Percentiles rank a stretch among this genome's conserved stretches.
Evolutionary conservation across 2,888 invertebrate species (phyloP).

Genomic region (Coelinius sp.): DNA sequence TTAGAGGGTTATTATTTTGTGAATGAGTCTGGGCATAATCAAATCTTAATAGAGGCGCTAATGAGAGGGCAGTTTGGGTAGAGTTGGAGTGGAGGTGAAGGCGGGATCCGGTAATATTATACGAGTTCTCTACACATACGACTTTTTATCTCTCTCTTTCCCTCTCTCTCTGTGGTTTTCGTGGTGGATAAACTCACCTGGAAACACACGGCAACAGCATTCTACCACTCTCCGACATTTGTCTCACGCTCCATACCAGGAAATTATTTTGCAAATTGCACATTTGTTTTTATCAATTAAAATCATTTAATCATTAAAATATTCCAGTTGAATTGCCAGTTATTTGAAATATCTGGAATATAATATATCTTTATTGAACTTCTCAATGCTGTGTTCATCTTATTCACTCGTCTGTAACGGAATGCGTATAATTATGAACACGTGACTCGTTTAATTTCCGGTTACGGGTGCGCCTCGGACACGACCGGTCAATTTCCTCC

Average conservation of each 20-base stretch:
- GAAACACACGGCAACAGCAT: slow-evolving; percentile 48
- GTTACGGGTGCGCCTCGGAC: slow-evolving; percentile 47
- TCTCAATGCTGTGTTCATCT: slow-evolving; percentile 6
- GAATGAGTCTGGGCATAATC: slow-evolving; percentile 62
- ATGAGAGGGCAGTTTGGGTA: slow-evolving; percentile 63
- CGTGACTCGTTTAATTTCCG: slow-evolving; percentile 68
- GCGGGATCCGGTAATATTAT: slow-evolving; percentile 9
- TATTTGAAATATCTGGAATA: no score
- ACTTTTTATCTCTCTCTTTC: background rate
- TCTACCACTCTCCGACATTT: slow-evolving; percentile 55
- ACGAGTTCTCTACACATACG: slow-evolving; percentile 6
- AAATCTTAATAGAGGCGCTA: slow-evolving; percentile 68
- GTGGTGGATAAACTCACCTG: slow-evolving; percentile 38
- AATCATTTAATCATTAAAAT: background rate
- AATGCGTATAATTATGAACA: slow-evolving; percentile 66
- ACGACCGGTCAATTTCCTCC: slow-evolving; percentile 55
- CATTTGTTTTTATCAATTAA: slow-evolving; percentile 21
- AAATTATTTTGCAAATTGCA: slow-evolving; percentile 63
- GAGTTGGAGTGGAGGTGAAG: slow-evolving; percentile 40
- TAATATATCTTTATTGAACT: background rate
- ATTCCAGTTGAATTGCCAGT: no score
- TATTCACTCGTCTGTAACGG: slow-evolving; percentile 41
- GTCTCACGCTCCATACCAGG: slow-evolving; percentile 62
- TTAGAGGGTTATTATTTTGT: slow-evolving; percentile 54
- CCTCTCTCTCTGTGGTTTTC: slow-evolving; percentile 44